phyloP scores from a whole-genome alignment of 2,888 invertebrate genomes.

The Acronicta leporina region DNA sequence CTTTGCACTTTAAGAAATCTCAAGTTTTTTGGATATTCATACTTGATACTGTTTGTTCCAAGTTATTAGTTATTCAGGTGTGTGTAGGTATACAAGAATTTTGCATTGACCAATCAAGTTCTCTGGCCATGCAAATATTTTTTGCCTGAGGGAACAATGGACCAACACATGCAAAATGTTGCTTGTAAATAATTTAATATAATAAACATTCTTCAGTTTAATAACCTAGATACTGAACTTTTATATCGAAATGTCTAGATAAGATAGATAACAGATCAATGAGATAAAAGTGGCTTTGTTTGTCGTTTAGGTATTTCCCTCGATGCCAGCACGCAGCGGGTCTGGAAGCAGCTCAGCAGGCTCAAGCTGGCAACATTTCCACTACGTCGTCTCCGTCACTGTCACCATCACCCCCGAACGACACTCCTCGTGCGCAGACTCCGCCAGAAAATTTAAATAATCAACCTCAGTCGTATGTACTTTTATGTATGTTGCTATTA shows the following conservation, averaged over 20 bases:
- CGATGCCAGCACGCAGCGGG: slow-evolving; percentile 78
- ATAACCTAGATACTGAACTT: too few species aligned
- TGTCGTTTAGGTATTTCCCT: slow-evolving; percentile 74
- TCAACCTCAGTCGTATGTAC: slow-evolving; percentile 71
- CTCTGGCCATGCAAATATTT: too few species aligned
- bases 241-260: not conserved
- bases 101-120: too few species aligned
- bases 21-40: not conserved
- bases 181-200: too few species aligned
- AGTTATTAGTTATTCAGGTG: too few species aligned
- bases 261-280: not conserved
- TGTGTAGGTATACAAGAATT: too few species aligned
- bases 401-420: slow-evolving; percentile 58
- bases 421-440: slow-evolving; percentile 60
- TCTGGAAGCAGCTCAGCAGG: slow-evolving; percentile 66
- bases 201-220: too few species aligned
- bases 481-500: not conserved
- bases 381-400: slow-evolving; percentile 51
- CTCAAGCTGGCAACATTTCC: slow-evolving; percentile 37
- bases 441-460: slow-evolving; percentile 59
- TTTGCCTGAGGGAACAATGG: too few species aligned
- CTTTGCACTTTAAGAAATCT: not conserved
- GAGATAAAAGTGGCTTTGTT: slow-evolving; percentile 3
- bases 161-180: too few species aligned
- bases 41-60: not conserved